phyloP scores from a whole-genome alignment of 2,113 vertebrate genomes.

The Ochotona princeps region DNA sequence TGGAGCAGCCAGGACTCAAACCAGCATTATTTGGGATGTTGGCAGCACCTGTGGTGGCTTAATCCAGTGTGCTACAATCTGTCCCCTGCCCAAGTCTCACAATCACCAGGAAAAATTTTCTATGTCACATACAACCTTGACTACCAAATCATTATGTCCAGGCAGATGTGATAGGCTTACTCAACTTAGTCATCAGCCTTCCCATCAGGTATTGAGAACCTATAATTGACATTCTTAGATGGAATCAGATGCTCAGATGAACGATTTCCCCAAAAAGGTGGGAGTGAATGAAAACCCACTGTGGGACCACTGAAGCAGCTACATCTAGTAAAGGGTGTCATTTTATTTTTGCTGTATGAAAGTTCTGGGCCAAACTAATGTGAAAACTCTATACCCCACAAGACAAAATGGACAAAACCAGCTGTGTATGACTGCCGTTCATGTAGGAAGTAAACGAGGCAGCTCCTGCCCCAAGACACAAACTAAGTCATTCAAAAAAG shows the following conservation, averaged over 20 bases:
- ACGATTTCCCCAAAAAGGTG: neutral
- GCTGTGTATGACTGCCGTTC: neutral
- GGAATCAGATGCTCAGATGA: slow-evolving; percentile 28
- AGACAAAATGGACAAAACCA: slow-evolving; percentile 31
- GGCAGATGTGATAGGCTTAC: neutral
- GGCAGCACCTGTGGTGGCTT: too few relatives aligned
- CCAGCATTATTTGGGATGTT: too few relatives aligned
- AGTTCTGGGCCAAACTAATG: slow-evolving; percentile 11
- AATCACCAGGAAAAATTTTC: slow-evolving; percentile 27
- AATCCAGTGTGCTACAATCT: too few relatives aligned
- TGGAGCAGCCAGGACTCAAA: too few relatives aligned
- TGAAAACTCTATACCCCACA: neutral
- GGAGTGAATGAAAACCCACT: neutral
- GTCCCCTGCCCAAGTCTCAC: neutral
- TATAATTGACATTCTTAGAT: slow-evolving; percentile 2
- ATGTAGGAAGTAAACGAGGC: neutral
- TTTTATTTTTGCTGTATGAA: neutral
- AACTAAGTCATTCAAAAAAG: neutral
- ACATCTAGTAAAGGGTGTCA: neutral
- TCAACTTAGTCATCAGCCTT: neutral
- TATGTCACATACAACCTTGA: neutral
- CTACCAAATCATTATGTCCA: neutral
- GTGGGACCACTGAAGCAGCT: neutral
- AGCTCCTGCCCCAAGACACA: neutral
- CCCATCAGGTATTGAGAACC: neutral